Conservation (phyloP, 2,797 vertebrate species). For the Nyctalus aviator region DNA sequence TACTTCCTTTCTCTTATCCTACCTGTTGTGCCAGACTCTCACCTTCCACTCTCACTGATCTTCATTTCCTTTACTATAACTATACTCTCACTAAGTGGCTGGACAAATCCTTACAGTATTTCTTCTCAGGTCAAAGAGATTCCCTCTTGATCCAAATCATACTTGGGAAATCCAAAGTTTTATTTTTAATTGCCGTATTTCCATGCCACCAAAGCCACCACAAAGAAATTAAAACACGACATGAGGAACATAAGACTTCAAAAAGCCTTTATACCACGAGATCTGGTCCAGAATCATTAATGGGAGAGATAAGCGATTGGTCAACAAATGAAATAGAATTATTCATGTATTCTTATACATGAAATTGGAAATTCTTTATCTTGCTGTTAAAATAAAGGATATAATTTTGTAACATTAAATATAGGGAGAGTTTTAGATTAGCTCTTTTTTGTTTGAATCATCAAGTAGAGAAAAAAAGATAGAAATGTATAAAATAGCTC, state of each 20-base stretch:
- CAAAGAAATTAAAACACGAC: conserved; percentile 47
- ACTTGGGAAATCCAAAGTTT: background rate
- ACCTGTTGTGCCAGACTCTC: background rate
- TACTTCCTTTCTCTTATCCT: conserved; percentile 9
- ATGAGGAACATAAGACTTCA: conserved; percentile 4
- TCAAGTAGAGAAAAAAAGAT: conserved; percentile 1
- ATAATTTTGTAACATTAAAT: conserved; percentile 19
- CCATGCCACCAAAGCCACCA: background rate
- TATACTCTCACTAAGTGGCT: background rate
- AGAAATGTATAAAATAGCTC: conserved; percentile 18
- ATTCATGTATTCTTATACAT: background rate
- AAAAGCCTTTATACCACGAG: background rate
- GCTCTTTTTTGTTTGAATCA: conserved; percentile 26
- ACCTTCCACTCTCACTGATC: background rate
- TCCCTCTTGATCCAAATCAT: background rate
- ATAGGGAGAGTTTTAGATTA: conserved; percentile 14
- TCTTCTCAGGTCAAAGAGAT: background rate
- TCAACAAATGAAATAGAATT: background rate
- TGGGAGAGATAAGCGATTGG: background rate
- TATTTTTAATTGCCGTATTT: conserved; percentile 30
- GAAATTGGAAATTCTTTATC: conserved; percentile 41
- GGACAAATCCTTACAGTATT: background rate
- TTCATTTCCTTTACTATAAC: background rate
- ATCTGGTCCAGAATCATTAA: conserved; percentile 14
- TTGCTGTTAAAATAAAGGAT: conserved; percentile 50